phyloP scores from a whole-genome alignment of 2,113 vertebrate genomes.

The Eudyptes chrysolophus region DNA sequence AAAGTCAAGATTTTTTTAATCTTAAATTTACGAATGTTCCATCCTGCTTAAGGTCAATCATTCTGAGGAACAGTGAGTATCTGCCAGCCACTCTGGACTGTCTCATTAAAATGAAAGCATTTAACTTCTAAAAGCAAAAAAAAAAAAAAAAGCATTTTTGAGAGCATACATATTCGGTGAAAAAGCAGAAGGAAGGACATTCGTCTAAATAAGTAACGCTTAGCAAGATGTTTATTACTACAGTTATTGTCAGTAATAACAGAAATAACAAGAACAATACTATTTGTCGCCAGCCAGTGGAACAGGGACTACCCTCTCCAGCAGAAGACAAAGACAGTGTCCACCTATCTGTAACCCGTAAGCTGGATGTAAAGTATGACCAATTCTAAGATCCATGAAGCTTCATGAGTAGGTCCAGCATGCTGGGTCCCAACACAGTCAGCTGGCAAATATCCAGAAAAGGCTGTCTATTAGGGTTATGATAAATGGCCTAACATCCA shows the following conservation, averaged over 20 bases:
- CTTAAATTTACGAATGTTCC: slow-evolving; percentile 3
- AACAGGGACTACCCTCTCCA: background rate
- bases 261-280: background rate
- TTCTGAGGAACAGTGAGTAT: background rate
- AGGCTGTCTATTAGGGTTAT: background rate
- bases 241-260: background rate
- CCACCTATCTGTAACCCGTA: background rate
- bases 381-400: background rate
- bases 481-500: background rate
- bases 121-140: background rate
- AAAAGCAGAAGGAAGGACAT: background rate
- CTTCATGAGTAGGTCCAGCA: background rate
- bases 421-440: background rate
- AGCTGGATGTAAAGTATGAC: background rate
- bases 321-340: background rate
- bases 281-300: background rate
- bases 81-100: background rate
- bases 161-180: background rate
- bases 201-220: background rate
- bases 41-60: background rate
- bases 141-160: background rate
- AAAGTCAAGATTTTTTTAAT: slow-evolving; percentile 14
- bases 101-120: slow-evolving; percentile 45
- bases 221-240: background rate
- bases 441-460: background rate